These are phyloP conservation scores for Sinodicranocentrus sp. DNA, from an alignment of 2,888 invertebrate species.

Conservation along the genomic window DNA sequence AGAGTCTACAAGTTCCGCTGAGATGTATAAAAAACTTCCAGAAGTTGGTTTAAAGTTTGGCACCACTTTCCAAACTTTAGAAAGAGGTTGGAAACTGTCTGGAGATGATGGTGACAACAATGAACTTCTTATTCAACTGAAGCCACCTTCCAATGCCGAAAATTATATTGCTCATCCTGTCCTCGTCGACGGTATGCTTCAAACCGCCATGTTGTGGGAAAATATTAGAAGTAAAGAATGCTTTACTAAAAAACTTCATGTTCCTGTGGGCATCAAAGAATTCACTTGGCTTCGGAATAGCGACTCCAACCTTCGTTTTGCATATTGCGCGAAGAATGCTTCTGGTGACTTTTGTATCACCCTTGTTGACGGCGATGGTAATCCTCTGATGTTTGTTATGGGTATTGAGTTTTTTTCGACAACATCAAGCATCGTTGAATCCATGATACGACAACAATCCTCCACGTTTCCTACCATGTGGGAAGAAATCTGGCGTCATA, in stretches of 20 bases:
- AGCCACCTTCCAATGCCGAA: constrained; percentile 9
- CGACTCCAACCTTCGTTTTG: background rate
- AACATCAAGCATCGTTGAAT: constrained; percentile 35
- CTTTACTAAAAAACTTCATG: constrained; percentile 49
- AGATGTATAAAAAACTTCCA: constrained; percentile 49
- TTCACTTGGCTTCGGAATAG: constrained; percentile 44
- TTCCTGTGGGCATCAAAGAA: constrained; percentile 54
- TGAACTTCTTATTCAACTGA: constrained; percentile 26
- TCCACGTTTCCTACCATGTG: constrained; percentile 26
- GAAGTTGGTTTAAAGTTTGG: constrained; percentile 55
- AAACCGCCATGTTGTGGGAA: constrained; percentile 36
- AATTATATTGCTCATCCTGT: constrained; percentile 61
- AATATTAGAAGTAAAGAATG: constrained; percentile 5
- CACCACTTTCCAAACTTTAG: constrained; percentile 43
- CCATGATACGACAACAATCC: constrained; percentile 24
- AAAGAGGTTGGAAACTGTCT: constrained; percentile 21
- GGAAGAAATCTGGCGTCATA: constrained; percentile 52
- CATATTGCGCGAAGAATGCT: background rate
- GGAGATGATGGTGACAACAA: background rate
- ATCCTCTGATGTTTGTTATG: background rate
- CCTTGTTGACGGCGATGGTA: constrained; percentile 26
- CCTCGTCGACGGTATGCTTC: constrained; percentile 63
- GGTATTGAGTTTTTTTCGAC: constrained; percentile 50
- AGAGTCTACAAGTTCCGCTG: background rate
- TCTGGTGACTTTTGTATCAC: background rate